Evolutionary conservation across 2,113 vertebrate genomes (phyloP).

Genomic region (Oenanthe melanoleuca): DNA sequence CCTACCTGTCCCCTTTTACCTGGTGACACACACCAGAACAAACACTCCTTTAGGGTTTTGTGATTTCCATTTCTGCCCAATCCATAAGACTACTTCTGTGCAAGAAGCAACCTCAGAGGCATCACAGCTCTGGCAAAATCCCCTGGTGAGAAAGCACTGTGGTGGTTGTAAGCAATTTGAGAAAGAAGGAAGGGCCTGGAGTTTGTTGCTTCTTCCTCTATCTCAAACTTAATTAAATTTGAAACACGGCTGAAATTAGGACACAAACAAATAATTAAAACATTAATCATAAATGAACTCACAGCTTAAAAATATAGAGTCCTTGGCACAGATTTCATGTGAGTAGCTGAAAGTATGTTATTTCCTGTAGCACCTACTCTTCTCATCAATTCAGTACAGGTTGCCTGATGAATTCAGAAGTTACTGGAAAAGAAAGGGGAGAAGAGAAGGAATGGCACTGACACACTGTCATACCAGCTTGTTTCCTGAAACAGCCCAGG

Average conservation of each 20-base stretch:
- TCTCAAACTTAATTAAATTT: neutral
- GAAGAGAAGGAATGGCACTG: neutral
- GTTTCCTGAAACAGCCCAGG: neutral
- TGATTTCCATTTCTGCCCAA: neutral
- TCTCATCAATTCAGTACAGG: neutral
- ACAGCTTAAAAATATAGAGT: neutral
- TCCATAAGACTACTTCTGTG: neutral
- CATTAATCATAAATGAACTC: neutral
- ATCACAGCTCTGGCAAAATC: neutral
- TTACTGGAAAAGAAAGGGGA: neutral
- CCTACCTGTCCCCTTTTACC: neutral
- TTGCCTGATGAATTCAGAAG: neutral
- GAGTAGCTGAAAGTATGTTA: neutral
- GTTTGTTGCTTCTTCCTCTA: neutral
- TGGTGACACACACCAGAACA: neutral
- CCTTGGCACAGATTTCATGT: neutral
- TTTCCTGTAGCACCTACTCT: neutral
- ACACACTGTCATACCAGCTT: neutral
- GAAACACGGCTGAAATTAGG: neutral
- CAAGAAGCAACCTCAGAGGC: neutral
- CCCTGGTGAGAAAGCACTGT: rapidly evolving
- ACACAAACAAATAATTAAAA: constrained; percentile 12
- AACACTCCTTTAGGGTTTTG: neutral
- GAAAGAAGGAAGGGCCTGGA: neutral
- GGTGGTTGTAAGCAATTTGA: neutral